Evolutionary conservation across 2,888 invertebrate species (phyloP).

Genomic region (Parnassius orleans): DNA sequence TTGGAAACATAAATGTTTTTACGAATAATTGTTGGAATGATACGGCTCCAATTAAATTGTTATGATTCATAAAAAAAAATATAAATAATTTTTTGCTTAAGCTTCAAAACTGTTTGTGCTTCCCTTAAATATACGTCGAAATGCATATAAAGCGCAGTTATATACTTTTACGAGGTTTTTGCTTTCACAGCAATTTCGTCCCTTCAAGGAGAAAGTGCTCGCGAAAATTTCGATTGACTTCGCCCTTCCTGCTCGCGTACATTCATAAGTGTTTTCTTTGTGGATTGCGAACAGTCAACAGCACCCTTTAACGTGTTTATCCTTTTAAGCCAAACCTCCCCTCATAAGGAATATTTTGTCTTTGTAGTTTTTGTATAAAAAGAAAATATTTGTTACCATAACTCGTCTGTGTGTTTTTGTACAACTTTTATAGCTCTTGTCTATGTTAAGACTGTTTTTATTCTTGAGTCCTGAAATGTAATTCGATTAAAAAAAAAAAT

Average conservation of each 20-base stretch:
- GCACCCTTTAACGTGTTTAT: slow-evolving; percentile 77
- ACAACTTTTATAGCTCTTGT: too few relatives aligned
- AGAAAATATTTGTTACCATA: background rate
- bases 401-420: too few relatives aligned
- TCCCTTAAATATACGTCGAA: background rate
- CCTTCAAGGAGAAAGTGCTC: slow-evolving; percentile 46
- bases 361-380: slow-evolving; percentile 49
- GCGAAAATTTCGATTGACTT: slow-evolving; percentile 67
- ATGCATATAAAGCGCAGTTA: background rate
- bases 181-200: slow-evolving; percentile 11
- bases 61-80: background rate
- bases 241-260: slow-evolving; percentile 50
- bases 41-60: background rate
- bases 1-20: too few relatives aligned
- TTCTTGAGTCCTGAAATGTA: too few relatives aligned
- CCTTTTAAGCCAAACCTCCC: slow-evolving; percentile 67
- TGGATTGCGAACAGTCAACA: slow-evolving; percentile 64
- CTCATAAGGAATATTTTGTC: slow-evolving; percentile 44
- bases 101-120: background rate
- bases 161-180: background rate
- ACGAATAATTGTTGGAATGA: background rate
- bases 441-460: too few relatives aligned
- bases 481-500: too few relatives aligned
- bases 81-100: background rate
- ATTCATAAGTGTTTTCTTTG: slow-evolving; percentile 77